phyloP scores from a whole-genome alignment of 2,113 vertebrate genomes.

The Rostratula benghalensis region DNA sequence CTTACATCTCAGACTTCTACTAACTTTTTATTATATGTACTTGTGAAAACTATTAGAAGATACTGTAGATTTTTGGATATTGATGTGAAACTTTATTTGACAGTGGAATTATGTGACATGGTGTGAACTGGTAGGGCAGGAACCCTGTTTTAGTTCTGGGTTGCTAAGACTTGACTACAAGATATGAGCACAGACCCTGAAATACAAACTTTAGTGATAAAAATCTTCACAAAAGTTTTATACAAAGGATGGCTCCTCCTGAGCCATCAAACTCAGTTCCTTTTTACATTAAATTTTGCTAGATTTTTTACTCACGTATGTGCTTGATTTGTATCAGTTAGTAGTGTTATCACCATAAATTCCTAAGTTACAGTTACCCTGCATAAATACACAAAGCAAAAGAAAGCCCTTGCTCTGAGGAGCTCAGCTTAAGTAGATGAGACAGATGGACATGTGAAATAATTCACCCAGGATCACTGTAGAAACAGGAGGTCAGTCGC shows the following conservation, averaged over 20 bases:
- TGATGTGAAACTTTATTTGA: not conserved
- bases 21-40: not conserved
- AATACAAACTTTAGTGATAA: not conserved
- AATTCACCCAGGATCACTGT: not conserved
- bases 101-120: not conserved
- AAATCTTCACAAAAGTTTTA: not conserved
- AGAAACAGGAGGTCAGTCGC: not conserved
- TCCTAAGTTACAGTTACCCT: not conserved
- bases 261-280: not conserved
- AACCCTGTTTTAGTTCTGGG: not conserved
- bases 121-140: not conserved
- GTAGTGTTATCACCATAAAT: not conserved
- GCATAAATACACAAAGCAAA: not conserved
- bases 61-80: not conserved
- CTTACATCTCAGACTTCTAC: not conserved
- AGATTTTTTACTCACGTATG: accelerated
- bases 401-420: not conserved
- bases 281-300: not conserved
- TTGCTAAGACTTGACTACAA: not conserved
- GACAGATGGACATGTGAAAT: not conserved
- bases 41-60: not conserved
- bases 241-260: not conserved
- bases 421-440: not conserved
- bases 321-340: not conserved
- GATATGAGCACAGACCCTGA: not conserved